A percentile compares a stretch with the other conserved stretches of the same genome.
phyloP scores from a whole-genome alignment of 2,113 vertebrate genomes.

The Trachemys scripta region DNA sequence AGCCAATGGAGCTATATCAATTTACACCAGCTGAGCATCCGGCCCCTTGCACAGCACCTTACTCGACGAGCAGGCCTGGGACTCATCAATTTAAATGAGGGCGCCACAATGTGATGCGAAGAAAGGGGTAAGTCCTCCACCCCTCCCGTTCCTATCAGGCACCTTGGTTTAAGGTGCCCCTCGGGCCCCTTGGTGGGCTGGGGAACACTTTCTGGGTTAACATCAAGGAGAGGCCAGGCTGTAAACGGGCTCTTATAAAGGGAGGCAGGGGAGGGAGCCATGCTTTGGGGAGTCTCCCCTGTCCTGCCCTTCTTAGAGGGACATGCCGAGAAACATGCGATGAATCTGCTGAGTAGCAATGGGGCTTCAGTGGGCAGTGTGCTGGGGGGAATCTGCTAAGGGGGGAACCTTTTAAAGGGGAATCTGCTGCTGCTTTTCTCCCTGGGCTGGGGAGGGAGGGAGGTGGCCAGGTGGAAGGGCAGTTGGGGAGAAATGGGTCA shows the following conservation, averaged over 20 bases:
- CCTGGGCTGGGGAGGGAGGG: background rate
- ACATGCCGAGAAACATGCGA: background rate
- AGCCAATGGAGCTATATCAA: background rate
- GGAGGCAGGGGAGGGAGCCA: background rate
- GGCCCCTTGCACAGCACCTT: background rate
- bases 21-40: no score
- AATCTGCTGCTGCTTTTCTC: background rate
- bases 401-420: no score
- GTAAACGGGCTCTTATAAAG: background rate
- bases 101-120: background rate
- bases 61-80: background rate
- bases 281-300: background rate
- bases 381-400: background rate
- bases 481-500: background rate
- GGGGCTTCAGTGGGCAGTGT: background rate
- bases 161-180: background rate
- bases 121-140: background rate
- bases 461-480: background rate
- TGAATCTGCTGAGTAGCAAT: background rate
- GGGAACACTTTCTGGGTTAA: background rate
- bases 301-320: background rate
- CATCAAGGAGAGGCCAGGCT: background rate
- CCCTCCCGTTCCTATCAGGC: background rate
- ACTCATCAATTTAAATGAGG: background rate
- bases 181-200: background rate